Evolutionary conservation across 2,888 invertebrate species (phyloP), one percentile per base, ranked within the genome.

Genomic region (Agrotis clavis): DNA sequence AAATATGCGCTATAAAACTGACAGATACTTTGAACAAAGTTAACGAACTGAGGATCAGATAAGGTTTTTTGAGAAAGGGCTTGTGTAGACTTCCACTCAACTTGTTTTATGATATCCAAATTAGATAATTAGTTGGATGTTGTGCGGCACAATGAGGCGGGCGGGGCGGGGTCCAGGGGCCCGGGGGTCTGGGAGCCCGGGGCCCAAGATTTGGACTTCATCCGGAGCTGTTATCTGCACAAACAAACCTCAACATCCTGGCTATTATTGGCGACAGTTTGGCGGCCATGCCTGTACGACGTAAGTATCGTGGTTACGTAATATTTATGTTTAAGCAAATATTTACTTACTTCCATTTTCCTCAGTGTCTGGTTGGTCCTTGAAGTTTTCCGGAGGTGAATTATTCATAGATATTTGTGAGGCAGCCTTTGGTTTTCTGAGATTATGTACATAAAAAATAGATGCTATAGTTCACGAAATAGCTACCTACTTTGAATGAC

Each of bases 211-310:
- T 41, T 68, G 71, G 77, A 64, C 74, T 81, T 71, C 87, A 86
- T 85, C 86, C 86, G 78, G 77, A 82, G 89, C 90, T 91, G 89
- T 91, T 89, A 91, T 90, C 88, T 88, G 82, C 85, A 81, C 89
- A 92, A 92, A 93, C 92, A 92, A 86, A 88, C 88, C 89, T 82
- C 87, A 89, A 90, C 88, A 87, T 85, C 81, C 66, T 78, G 81
- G 82, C 84, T 81, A 85, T 84, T 86, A 84, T 80, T 82, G 87
- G 86, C 87, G 87, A 87, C 85, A 85, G 84, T 85, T 84, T 84
- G 88, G 82, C 83, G 80, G 77, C 82, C 48, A 69, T 78, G 77
- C 75, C 77, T 77, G 71, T 72, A 47, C 48, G 57, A 68, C 77
- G 68, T 75, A 80, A 77, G 84, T 78, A 82, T 25, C 79, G 75